Evolutionary conservation across 2,113 vertebrate genomes (phyloP).

Genomic region (Capra hircus): DNA sequence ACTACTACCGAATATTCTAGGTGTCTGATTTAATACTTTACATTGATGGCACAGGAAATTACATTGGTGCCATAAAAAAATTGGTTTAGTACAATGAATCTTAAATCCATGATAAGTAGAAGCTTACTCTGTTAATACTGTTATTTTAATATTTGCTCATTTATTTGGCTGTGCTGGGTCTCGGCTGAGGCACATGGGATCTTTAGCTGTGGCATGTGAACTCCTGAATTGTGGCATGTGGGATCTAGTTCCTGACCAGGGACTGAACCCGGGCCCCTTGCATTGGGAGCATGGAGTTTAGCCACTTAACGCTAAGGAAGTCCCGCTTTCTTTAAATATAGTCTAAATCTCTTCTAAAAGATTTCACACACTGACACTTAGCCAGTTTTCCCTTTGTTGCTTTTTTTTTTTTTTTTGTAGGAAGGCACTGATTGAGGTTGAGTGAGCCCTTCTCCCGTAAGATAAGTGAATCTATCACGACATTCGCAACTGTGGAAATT

Average conservation of each 20-base stretch:
- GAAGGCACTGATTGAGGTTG: not conserved
- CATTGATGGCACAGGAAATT: not conserved
- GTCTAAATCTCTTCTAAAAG: constrained; percentile 12
- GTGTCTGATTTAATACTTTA: constrained; percentile 17
- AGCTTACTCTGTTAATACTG: not conserved
- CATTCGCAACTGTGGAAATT: not conserved
- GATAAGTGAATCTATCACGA: not conserved
- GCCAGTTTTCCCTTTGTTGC: not conserved
- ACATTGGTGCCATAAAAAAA: too few species aligned
- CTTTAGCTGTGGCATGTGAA: not conserved
- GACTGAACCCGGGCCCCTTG: not conserved
- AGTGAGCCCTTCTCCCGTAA: not conserved
- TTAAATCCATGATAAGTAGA: not conserved
- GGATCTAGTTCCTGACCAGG: not conserved
- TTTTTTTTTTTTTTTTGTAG: not conserved
- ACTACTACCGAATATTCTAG: not conserved
- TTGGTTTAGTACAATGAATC: not conserved
- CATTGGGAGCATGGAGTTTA: not conserved
- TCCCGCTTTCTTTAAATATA: not conserved
- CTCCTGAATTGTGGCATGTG: not conserved
- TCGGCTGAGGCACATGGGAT: not conserved
- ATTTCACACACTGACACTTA: not conserved
- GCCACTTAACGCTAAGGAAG: not conserved
- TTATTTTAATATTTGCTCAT: not conserved
- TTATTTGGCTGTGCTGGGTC: not conserved